Base-by-base conservation (phyloP, 1,140 invertebrate species). In the Cherax destructor region DNA sequence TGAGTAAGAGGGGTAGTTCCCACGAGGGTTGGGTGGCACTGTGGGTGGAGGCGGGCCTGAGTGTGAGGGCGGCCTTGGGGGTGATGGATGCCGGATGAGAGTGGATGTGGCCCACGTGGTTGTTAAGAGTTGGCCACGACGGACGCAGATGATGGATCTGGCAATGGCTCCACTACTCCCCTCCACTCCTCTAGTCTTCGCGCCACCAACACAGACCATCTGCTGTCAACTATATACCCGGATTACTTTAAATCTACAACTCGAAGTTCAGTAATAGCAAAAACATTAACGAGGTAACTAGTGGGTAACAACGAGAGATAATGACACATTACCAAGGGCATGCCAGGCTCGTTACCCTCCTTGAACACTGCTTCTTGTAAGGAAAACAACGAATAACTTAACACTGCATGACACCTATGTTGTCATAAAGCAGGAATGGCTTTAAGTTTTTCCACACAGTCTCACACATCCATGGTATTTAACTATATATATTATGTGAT, bases 1-100 rank as follows among this genome's bases (percentile, higher is more conserved):
- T 52, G 52, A 74, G 76, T 30, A 76, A 59, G 24, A 24, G 41
- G 78, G 78, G 77, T 30, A 86, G 85, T 89, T 89, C 87, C 80
- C 87, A 89, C 87, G 87, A 56, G 80, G 87, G 78, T 89, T 83
- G 69, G 78, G 87, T 89, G 87, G 59, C 87, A 83, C 87, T 78
- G 76, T 78, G 76, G 76, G 76, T 56, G 85, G 76, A 18, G 41
- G 69, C 47, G 69, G 69, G n/a, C n/a, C 1, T n/a, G 61, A 84
- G 83, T 69, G 83, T 24, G 24, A 30, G 47, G 41, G 61, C 10
- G 16, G 65, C 24, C 21, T 10, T 11, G 21, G 74, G 52, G 50
- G 50, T 59, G 84, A 86, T 86, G 72, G 85, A 86, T 86, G 85
- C 49, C 74, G 52, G 76, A 78, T 76, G 72, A 78, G 79, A 79